Percentiles rank a stretch among this genome's conserved stretches.
Evolutionary conservation across 2,797 vertebrate genomes (phyloP).

Genomic region (Glyptemys insculpta): DNA sequence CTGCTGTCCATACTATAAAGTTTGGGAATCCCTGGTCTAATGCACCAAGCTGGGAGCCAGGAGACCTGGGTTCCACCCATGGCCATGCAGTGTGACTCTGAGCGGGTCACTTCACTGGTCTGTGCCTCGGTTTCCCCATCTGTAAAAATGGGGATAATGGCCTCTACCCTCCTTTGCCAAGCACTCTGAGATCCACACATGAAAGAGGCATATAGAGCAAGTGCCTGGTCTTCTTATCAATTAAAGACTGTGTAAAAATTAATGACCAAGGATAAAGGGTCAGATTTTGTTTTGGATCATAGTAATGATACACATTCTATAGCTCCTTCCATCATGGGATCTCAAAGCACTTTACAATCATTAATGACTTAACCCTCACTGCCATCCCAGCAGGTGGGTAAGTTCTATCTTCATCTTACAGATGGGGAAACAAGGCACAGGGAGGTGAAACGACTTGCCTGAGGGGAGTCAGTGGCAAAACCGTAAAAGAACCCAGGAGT

Average conservation of each 20-base stretch:
- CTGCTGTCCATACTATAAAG: neutral
- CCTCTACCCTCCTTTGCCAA: neutral
- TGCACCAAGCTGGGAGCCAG: neutral
- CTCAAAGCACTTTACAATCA: neutral
- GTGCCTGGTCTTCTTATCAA: neutral
- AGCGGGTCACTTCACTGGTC: neutral
- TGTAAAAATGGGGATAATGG: neutral
- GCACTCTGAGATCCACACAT: accelerated
- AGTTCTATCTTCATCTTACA: neutral
- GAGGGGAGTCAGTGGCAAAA: neutral
- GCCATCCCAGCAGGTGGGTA: neutral
- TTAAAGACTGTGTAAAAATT: neutral
- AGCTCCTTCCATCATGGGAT: neutral
- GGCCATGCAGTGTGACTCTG: neutral
- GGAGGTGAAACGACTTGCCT: neutral
- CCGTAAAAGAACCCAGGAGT: neutral
- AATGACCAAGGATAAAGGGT: neutral
- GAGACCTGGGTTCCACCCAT: neutral
- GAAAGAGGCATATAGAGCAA: neutral
- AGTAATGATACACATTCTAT: neutral
- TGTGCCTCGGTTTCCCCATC: neutral
- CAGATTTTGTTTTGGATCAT: neutral
- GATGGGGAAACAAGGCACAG: neutral
- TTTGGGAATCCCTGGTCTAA: neutral
- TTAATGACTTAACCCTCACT: neutral